Evolutionary conservation across 2,888 invertebrate genomes (phyloP).

Genomic region (Nematopogon swammerdamellus): DNA sequence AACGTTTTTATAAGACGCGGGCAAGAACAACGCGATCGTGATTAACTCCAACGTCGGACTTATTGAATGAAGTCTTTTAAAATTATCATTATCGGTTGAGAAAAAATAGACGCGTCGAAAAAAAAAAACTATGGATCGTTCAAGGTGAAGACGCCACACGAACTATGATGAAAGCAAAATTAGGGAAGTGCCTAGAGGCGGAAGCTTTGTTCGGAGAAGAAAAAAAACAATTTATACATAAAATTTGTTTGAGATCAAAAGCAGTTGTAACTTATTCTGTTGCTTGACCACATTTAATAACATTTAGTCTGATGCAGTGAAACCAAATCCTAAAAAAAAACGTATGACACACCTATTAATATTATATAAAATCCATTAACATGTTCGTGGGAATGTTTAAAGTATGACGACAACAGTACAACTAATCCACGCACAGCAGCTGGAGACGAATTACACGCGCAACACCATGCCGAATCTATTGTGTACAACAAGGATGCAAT

Average conservation of each 20-base stretch:
- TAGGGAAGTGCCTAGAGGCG: conserved; percentile 28
- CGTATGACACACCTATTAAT: too few species aligned
- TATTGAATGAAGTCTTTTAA: conserved; percentile 42
- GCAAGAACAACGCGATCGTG: conserved; percentile 36
- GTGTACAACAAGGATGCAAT: background rate
- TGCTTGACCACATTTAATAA: too few species aligned
- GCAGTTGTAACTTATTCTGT: too few species aligned
- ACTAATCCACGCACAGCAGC: too few species aligned
- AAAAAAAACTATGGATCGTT: conserved; percentile 45
- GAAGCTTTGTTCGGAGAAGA: background rate
- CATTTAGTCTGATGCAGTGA: too few species aligned
- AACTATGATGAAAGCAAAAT: conserved; percentile 32
- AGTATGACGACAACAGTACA: too few species aligned
- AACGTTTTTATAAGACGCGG: conserved; percentile 21
- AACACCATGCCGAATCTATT: background rate
- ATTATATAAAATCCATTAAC: too few species aligned
- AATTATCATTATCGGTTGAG: conserved; percentile 38
- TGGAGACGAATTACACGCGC: background rate
- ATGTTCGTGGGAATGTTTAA: too few species aligned
- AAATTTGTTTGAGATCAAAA: too few species aligned
- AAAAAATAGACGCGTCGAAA: conserved; percentile 37
- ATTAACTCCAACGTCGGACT: conserved; percentile 36
- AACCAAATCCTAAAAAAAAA: too few species aligned
- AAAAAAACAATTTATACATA: too few species aligned
- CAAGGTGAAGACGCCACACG: conserved; percentile 47